Percentiles rank a stretch among this genome's conserved stretches.
phyloP scores from a whole-genome alignment of 2,113 vertebrate genomes.

The Cyanistes caeruleus region DNA sequence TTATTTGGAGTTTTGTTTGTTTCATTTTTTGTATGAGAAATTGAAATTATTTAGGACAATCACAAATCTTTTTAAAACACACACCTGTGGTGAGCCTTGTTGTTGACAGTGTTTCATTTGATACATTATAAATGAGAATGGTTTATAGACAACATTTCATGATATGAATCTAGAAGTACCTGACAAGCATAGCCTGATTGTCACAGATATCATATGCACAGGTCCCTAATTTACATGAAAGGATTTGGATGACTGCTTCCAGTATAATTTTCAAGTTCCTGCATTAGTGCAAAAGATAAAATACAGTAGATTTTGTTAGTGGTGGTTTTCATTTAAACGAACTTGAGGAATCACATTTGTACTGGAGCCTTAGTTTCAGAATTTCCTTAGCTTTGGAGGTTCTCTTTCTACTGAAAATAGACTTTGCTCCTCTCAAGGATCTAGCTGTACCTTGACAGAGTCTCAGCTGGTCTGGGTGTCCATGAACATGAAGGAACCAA shows the following conservation, averaged over 20 bases:
- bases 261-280: not conserved
- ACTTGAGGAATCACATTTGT: not conserved
- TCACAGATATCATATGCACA: not conserved
- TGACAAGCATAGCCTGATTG: not conserved
- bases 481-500: not conserved
- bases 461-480: not conserved
- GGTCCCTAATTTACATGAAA: not conserved
- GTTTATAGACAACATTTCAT: not conserved
- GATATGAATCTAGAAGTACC: not conserved
- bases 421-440: not conserved
- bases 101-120: not conserved
- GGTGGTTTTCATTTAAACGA: not conserved
- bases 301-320: not conserved
- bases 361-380: not conserved
- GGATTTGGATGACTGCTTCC: not conserved
- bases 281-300: not conserved
- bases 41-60: not conserved
- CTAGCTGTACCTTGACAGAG: not conserved
- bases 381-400: not conserved
- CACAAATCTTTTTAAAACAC: not conserved
- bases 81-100: not conserved
- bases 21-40: not conserved
- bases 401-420: not conserved
- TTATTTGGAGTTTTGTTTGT: rapidly evolving
- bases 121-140: not conserved